Base-by-base conservation (phyloP, 2,888 invertebrate species). In the Idaea dimidiata region DNA sequence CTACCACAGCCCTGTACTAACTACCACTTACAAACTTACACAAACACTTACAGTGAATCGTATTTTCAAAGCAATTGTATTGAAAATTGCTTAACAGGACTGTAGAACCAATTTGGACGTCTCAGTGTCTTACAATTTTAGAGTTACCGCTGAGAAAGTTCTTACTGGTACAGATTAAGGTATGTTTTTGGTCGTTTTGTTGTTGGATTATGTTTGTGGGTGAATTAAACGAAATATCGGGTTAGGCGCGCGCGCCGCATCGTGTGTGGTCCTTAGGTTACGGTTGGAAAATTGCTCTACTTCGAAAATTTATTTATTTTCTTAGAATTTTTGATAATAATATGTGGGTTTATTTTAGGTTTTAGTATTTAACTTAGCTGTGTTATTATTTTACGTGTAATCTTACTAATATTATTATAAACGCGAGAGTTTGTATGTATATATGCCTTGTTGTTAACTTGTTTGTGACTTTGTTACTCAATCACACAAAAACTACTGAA, bases 221-320 rank as follows among this genome's bases (percentile, higher is more conserved):
- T 64, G 70, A 73, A 74, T 78, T 77, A 77, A 77, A 74, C 79
- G 78, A 77, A 77, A 77, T 79, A 72, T 77, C 72, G 70, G 73
- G 70, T 69, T 70, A 60, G 62, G 69, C 74, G 70, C 71, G 72
- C 68, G 74, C 74, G 72, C 59, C 43, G 66, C 79, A 58, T 65
- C 76, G 78, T 80, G 81, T 81, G 82, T 81, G 81, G 81, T 81
- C 54, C 56, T 57, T 63, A 61, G 64, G 66, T 32, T 63, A 63
- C 59, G 73, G 16, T 60, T 17, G 62, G 71, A 61, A 74, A 69
- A 56, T 58, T 65, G 73, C 79, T 81, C 73, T 70, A 75, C 72
- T 71, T 70, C 10, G 43, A 43, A 43, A 43, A 43, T 33, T 59
- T 17, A 17, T 33, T 59, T 17, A 17, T 61, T 31, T 58, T 71